phyloP scores from a whole-genome alignment of 2,888 invertebrate genomes.

The Dilophus febrilis region DNA sequence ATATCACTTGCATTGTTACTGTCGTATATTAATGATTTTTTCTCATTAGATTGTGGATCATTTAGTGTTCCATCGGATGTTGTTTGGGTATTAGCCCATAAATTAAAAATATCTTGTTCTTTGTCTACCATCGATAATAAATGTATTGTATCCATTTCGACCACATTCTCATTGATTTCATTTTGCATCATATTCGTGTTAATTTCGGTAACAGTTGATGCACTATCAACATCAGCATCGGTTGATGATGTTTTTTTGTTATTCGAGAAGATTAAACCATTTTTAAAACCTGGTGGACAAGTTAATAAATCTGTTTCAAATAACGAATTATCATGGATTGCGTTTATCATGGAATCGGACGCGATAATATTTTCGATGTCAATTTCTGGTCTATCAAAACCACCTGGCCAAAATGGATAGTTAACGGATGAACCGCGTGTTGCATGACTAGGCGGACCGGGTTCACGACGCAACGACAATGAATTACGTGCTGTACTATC shows the following conservation, averaged over 20 bases:
- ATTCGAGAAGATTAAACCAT: constrained; percentile 37
- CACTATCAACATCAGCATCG: too few relatives aligned
- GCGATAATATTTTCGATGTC: constrained; percentile 29
- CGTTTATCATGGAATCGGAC: too few relatives aligned
- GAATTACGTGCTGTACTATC: constrained; percentile 55
- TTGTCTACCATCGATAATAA: constrained; percentile 22
- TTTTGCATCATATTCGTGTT: too few relatives aligned
- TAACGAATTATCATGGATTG: constrained; percentile 29
- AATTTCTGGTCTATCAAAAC: constrained; percentile 42
- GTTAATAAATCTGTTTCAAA: constrained; percentile 32
- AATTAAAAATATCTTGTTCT: constrained; percentile 23
- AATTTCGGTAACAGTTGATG: too few relatives aligned
- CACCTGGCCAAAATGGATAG: constrained; percentile 78
- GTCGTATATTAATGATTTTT: constrained; percentile 2
- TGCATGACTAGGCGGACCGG: constrained; percentile 49
- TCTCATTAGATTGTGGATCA: background rate
- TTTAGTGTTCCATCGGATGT: background rate
- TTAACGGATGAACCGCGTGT: constrained; percentile 62
- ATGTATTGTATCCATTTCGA: constrained; percentile 17
- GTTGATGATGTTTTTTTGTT: constrained; percentile 8
- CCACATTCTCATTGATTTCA: constrained; percentile 10
- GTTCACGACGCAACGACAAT: constrained; percentile 62
- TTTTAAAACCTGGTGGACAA: constrained; percentile 50
- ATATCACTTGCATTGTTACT: background rate
- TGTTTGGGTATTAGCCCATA: constrained; percentile 16